Evolutionary conservation across 2,113 vertebrate genomes (phyloP), one percentile per base, ranked within the genome.

Genomic region (Eublepharis macularius): DNA sequence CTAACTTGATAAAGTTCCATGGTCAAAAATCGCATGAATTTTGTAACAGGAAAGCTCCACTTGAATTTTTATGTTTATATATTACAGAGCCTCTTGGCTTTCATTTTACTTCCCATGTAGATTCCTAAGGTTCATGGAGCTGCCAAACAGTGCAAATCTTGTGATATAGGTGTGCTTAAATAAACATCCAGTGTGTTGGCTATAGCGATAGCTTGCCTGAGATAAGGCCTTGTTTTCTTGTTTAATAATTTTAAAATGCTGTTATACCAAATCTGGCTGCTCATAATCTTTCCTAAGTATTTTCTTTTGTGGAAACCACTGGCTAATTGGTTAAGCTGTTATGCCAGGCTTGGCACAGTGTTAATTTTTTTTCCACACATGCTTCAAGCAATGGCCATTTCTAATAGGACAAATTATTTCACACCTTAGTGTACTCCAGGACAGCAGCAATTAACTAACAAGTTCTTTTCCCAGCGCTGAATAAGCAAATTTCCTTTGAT

Each of bases 401-500:
- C 77, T 51, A 65, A 68, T 82, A 81, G 43, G 39, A 9, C 39
- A 87, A 78, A 90, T 69, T 0, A 0, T 87, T 93, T 85, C 76
- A 41, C 76, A 6, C 36, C 76, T 11, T 24, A 9, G n/a, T 16
- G 29, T 63, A 34, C 39, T 65, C 41, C 54, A 75, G 54, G 81
- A 57, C 86, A 83, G 17, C 11, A 70, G 36, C 65, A 70, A 78
- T 86, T 88, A 82, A 32, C 84, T 93, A 88, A 82, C 10, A 17
- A 83, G 79, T 87, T 83, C 16, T 54, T 0, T 80, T 84, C 80
- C 70, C 74, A 73, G 79, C 69, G 41, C 0, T 0, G 51, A 89
- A 74, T 45, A 24, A 21, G 1, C 91, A 19, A 26, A 76, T 84
- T 26, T 63, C 74, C 36, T 88, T 90, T 92, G 81, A 81, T 90